Base-by-base conservation (phyloP, 2,888 invertebrate species). In the Eudemis profundana region DNA sequence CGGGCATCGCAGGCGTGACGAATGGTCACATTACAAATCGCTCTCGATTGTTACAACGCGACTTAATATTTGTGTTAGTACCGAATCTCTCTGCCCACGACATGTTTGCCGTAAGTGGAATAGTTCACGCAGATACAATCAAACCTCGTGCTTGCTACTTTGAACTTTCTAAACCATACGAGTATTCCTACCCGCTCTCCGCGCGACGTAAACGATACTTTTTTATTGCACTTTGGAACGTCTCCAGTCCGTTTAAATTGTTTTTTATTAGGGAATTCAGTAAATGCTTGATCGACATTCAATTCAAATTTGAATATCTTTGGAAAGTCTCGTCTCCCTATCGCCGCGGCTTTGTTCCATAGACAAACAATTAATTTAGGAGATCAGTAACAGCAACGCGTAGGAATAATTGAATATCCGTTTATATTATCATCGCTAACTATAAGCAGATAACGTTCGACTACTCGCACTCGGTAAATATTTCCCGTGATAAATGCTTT, bases 401-500 rank as follows among this genome's bases (percentile, higher is more conserved):
- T 51, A 51, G 49, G 14, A 62, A 64, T 50, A 50, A 59, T 59
- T 51, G 51, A 53, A 59, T 53, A 47, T 36, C 49, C 36, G 50
- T 64, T 46, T 64, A 40, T 53, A 65, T 47, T 15, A 60, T 46
- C 59, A 60, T 47, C 59, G 60, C 57, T 65, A 59, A 60, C 27
- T 60, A 60, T 47, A 65, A 46, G 46, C 46, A 82, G 84, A 86
- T 83, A 83, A 82, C 74, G 71, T 50, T 54, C 36, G 33, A 36
- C 54, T 75, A n/a, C 54, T 40, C 54, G 72, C 74, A 77, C 78
- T 81, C 78, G 79, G 85, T 86, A 89, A 89, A 90, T 87, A 89
- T 86, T 79, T 79, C 79, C 81, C 77, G 82, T 85, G 89, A 90
- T 91, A 90, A 89, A 91, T 88, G 87, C 84, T 86, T 87, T 84